Evolutionary conservation across 2,888 invertebrate species (phyloP).

Genomic region (Rutpela maculata): DNA sequence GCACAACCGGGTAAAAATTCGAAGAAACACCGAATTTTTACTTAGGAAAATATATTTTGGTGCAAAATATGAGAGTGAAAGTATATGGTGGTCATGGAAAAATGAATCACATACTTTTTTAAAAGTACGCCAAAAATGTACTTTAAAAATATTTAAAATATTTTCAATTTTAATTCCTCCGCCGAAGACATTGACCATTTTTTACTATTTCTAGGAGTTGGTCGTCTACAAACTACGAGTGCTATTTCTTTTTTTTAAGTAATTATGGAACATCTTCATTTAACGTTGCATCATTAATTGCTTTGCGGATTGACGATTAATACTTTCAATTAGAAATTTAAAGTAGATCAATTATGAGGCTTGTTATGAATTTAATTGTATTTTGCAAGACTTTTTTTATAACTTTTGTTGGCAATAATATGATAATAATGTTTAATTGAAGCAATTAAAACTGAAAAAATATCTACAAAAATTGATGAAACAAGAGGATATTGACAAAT

Average conservation of each 20-base stretch:
- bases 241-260: neutral
- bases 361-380: neutral
- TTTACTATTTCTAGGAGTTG: no score
- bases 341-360: neutral
- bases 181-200: no score
- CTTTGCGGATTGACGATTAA: neutral
- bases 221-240: neutral
- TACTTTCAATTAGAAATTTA: neutral
- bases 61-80: no score
- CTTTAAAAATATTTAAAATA: no score
- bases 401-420: neutral
- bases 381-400: neutral
- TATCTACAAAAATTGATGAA: neutral
- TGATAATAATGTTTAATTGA: neutral
- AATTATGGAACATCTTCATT: neutral
- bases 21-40: no score
- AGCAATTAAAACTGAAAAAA: neutral
- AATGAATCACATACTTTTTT: no score
- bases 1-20: no score
- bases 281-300: neutral
- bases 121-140: no score
- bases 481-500: neutral
- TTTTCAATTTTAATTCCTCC: no score
- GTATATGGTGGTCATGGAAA: no score
- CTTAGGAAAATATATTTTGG: no score